Percentiles rank a stretch among this genome's conserved stretches.
phyloP scores from a whole-genome alignment of 2,797 vertebrate genomes.

The Graptemys geographica region DNA sequence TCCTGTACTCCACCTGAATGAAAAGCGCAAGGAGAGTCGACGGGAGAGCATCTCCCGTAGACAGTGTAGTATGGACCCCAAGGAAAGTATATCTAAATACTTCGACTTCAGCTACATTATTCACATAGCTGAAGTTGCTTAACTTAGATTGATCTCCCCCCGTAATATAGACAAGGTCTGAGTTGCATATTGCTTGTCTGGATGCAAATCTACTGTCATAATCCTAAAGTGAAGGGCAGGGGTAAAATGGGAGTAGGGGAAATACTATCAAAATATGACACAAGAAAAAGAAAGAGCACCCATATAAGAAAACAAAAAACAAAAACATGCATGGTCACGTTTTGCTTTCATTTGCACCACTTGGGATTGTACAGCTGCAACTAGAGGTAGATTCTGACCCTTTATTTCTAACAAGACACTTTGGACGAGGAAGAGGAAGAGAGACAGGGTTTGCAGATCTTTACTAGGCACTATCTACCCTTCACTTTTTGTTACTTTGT shows the following conservation, averaged over 20 bases:
- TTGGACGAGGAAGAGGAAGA: background rate
- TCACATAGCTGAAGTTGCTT: too few species aligned
- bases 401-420: background rate
- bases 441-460: background rate
- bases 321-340: background rate
- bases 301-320: background rate
- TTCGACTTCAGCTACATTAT: too few species aligned
- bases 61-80: too few species aligned
- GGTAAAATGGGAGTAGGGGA: too few species aligned
- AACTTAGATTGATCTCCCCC: too few species aligned
- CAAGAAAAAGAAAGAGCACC: fast-evolving
- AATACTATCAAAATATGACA: background rate
- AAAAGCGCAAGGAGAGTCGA: too few species aligned
- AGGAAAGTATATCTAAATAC: too few species aligned
- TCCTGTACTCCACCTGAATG: too few species aligned
- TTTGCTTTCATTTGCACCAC: background rate
- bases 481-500: background rate
- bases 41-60: too few species aligned
- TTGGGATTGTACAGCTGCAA: background rate
- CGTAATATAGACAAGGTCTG: too few species aligned
- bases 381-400: background rate
- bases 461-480: fast-evolving
- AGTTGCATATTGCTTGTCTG: fast-evolving
- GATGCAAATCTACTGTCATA: background rate
- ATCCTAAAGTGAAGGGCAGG: background rate